These are phyloP conservation scores for Chaetodon auriga DNA, from an alignment of 2,113 vertebrate species.

Conservation along the genomic window DNA sequence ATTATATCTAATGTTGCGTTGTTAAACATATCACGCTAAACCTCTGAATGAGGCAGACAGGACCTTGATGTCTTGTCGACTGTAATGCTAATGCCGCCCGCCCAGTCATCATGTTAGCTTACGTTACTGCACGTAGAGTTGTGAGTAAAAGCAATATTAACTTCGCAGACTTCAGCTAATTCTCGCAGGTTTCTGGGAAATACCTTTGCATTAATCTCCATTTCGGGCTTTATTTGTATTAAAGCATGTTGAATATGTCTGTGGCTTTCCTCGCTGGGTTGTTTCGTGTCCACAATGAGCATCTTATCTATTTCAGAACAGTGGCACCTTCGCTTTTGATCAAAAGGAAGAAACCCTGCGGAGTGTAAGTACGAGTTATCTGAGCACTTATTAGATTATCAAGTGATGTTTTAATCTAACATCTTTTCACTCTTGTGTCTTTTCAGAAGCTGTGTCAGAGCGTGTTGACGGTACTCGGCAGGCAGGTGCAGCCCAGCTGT, in stretches of 20 bases:
- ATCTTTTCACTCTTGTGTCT: background rate
- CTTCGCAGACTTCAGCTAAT: background rate
- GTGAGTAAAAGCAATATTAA: background rate
- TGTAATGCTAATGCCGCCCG: slow-evolving; percentile 27
- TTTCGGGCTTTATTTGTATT: background rate
- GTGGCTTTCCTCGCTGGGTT: background rate
- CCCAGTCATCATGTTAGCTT: background rate
- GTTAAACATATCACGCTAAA: background rate
- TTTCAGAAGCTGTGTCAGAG: slow-evolving; percentile 91
- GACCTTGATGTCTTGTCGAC: background rate
- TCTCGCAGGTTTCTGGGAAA: background rate
- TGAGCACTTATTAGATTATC: background rate
- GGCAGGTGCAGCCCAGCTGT: slow-evolving; percentile 86
- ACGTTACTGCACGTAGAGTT: background rate
- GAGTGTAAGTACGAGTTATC: slow-evolving; percentile 84
- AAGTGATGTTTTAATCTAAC: background rate
- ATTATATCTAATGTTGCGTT: background rate
- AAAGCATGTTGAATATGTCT: background rate
- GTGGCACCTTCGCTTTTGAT: slow-evolving; percentile 91
- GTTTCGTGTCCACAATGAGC: slow-evolving; percentile 13
- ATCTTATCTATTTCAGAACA: slow-evolving; percentile 86
- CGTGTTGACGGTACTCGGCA: slow-evolving; percentile 89
- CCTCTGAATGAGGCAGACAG: background rate
- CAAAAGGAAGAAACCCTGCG: slow-evolving; percentile 91
- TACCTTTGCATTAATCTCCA: background rate